These are phyloP conservation scores for Leucoraja erinaceus DNA, from an alignment of 2,113 vertebrate genomes.

Conservation along the genomic window DNA sequence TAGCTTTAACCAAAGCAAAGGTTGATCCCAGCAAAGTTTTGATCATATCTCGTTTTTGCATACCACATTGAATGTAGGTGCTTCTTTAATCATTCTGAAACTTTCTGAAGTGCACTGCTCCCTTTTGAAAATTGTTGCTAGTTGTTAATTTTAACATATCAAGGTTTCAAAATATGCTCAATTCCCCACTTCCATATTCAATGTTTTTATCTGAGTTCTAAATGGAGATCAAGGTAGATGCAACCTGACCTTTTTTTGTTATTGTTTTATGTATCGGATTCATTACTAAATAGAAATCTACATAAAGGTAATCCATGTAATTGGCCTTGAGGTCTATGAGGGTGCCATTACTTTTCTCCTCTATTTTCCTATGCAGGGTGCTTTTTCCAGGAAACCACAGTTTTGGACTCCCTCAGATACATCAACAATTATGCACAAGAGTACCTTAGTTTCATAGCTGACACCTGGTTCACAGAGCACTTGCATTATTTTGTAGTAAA, in stretches of 20 bases:
- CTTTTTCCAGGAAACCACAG: background rate
- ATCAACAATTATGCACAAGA: background rate
- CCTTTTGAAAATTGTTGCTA: background rate
- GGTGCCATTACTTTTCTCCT: background rate
- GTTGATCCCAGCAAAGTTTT: conserved; percentile 25
- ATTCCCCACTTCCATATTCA: background rate
- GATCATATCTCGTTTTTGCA: conserved; percentile 25
- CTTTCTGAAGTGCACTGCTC: background rate
- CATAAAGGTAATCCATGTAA: background rate
- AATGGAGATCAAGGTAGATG: background rate
- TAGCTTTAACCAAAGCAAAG: conserved; percentile 30
- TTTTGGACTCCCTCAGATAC: background rate
- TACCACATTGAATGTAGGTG: background rate
- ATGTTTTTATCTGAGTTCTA: background rate
- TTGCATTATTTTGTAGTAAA: background rate
- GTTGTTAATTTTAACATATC: background rate
- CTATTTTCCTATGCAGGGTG: background rate
- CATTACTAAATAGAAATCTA: background rate
- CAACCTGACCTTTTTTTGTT: background rate
- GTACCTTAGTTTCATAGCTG: background rate
- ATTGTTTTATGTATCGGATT: background rate
- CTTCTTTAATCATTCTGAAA: conserved; percentile 3
- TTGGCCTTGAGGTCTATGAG: background rate
- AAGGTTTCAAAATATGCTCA: background rate
- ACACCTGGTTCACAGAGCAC: no score